A percentile compares a stretch with the other conserved stretches of the same genome.
These are phyloP conservation scores for Pangasius mekongensis DNA, from an alignment of 2,797 vertebrate genomes.

Conservation along the genomic window DNA sequence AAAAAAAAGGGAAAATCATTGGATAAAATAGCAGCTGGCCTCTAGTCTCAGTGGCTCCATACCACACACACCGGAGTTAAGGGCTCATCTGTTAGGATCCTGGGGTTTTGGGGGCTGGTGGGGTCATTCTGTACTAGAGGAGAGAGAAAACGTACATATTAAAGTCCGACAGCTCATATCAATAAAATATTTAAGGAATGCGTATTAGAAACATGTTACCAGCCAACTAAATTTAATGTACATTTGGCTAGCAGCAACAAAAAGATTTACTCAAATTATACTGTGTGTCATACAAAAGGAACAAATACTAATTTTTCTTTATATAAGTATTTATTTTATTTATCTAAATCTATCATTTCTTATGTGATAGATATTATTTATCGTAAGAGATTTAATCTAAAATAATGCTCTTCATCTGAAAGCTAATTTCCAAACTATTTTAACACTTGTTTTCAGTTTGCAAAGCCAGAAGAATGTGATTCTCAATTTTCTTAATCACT, in stretches of 20 bases:
- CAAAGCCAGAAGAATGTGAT: background rate
- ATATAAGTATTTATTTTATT: background rate
- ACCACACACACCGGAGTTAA: conserved; percentile 53
- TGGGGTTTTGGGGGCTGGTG: conserved; percentile 41
- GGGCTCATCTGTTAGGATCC: conserved; percentile 46
- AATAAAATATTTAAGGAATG: conserved; percentile 11
- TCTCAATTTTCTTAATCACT: background rate
- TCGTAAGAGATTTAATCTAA: background rate
- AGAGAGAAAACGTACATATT: conserved; percentile 43
- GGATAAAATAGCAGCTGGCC: conserved; percentile 60
- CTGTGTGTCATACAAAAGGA: background rate
- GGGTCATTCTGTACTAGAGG: conserved; percentile 44
- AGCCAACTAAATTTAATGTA: background rate
- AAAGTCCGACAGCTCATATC: background rate
- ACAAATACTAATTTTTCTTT: background rate
- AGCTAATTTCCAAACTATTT: background rate
- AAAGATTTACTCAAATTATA: too few relatives aligned
- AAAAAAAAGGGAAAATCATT: conserved; percentile 55
- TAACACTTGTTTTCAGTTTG: background rate
- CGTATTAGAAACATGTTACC: background rate
- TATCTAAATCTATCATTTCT: background rate
- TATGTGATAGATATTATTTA: background rate
- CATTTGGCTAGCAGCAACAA: background rate
- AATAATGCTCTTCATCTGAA: background rate
- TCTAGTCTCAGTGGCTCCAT: conserved; percentile 60